phyloP scores from a whole-genome alignment of 2,113 vertebrate species.

The Melanocharis versteri region DNA sequence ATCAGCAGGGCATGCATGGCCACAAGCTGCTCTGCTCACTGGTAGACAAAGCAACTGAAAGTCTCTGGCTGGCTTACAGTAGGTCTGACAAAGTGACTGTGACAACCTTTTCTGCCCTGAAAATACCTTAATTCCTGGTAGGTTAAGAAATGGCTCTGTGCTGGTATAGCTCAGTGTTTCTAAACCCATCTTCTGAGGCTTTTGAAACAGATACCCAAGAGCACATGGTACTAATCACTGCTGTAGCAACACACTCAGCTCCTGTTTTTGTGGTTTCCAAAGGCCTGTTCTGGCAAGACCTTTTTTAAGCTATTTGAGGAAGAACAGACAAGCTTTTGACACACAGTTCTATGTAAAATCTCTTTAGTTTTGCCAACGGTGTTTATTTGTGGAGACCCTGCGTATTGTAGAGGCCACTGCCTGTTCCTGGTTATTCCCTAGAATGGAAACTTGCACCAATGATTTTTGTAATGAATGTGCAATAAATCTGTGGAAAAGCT shows the following conservation, averaged over 20 bases:
- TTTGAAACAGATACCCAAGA: neutral
- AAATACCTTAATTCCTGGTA: neutral
- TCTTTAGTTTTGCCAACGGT: neutral
- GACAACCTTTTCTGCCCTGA: neutral
- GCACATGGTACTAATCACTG: neutral
- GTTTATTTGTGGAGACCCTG: neutral
- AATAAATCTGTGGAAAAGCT: conserved; percentile 40
- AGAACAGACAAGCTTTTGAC: neutral
- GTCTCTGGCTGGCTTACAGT: neutral
- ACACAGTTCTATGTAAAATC: neutral
- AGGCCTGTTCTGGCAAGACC: neutral
- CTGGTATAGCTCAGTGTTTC: neutral
- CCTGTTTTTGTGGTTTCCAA: neutral
- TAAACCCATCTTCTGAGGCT: neutral
- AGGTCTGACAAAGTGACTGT: neutral
- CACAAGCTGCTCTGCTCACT: neutral
- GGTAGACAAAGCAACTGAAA: neutral
- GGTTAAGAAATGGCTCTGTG: neutral
- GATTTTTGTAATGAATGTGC: neutral
- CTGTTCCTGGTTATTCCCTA: neutral
- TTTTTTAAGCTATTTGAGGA: neutral
- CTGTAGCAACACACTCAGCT: neutral
- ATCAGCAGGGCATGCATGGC: neutral
- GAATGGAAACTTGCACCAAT: neutral
- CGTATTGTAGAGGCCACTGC: neutral